Conservation (phyloP, 92 coral and sea anemone genomes). For the Paramuricea clavata region DNA sequence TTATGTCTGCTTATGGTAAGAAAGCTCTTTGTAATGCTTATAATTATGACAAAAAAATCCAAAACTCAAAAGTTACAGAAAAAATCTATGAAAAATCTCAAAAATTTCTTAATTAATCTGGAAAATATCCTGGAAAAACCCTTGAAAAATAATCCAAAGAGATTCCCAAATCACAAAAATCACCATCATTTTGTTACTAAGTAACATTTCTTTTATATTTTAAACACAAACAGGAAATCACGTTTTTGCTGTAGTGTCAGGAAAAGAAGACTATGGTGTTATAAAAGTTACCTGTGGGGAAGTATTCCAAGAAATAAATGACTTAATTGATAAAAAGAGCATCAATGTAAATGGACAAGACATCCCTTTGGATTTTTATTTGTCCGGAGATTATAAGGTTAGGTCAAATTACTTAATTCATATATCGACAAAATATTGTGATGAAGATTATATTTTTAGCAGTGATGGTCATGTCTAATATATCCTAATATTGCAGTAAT, state of each 20-base stretch:
- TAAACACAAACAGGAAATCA: slow-evolving; percentile 40
- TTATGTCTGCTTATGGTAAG: slow-evolving; percentile 51
- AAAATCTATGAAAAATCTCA: too few species aligned
- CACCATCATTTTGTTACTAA: too few species aligned
- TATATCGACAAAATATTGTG: not conserved
- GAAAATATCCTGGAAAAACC: too few species aligned
- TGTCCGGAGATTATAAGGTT: slow-evolving; percentile 61
- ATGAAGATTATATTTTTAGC: not conserved
- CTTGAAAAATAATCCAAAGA: too few species aligned
- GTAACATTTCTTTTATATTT: slow-evolving; percentile 10
- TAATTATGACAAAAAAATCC: too few species aligned
- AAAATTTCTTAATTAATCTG: too few species aligned
- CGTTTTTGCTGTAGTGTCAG: slow-evolving; percentile 41
- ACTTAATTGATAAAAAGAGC: slow-evolving; percentile 27
- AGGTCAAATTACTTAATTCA: too few species aligned
- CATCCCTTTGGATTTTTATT: slow-evolving; percentile 35
- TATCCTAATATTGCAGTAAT: too few species aligned
- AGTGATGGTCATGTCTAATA: too few species aligned
- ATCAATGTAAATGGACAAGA: slow-evolving; percentile 48
- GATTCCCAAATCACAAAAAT: too few species aligned
- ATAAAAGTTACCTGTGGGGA: slow-evolving; percentile 51
- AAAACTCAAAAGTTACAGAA: too few species aligned
- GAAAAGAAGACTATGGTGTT: slow-evolving; percentile 45
- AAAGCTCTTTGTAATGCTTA: not conserved
- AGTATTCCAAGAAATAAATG: slow-evolving; percentile 44